Percentiles rank a stretch among this genome's conserved stretches.
phyloP scores from a whole-genome alignment of 2,888 invertebrate genomes.

The Nephrotoma guestfalica region DNA sequence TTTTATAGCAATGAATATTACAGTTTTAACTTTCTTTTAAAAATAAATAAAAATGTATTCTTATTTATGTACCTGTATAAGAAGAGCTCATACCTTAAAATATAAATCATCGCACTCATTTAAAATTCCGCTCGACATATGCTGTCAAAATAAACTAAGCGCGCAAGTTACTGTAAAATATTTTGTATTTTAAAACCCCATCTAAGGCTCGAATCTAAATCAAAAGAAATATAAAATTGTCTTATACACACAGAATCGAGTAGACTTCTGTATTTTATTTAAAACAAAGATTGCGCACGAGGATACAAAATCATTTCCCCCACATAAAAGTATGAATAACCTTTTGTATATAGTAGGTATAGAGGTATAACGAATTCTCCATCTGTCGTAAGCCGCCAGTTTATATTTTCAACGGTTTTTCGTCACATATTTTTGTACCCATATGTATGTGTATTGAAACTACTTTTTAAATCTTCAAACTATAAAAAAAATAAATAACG shows the following conservation, averaged over 20 bases:
- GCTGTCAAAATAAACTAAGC: not conserved
- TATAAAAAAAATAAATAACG: not conserved
- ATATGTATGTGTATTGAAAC: not conserved
- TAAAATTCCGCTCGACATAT: not conserved
- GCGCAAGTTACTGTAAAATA: not conserved
- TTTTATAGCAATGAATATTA: not conserved
- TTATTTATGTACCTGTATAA: not conserved
- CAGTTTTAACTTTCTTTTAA: not conserved
- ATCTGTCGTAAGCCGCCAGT: not conserved
- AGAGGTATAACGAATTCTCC: not conserved
- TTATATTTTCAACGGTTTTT: not conserved
- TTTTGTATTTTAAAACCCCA: not conserved
- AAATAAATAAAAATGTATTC: not conserved
- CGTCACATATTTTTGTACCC: not conserved
- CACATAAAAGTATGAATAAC: not conserved
- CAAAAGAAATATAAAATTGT: not conserved
- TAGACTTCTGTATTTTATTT: not conserved
- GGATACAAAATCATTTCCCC: not conserved
- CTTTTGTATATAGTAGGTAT: not conserved
- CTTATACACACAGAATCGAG: not conserved
- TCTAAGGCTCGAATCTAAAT: not conserved
- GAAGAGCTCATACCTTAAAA: not conserved
- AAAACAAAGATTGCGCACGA: not conserved
- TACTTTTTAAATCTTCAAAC: not conserved
- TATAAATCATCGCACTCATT: not conserved